Base-by-base conservation (phyloP, 2,888 invertebrate species). In the Mesorhabditis sp. region DNA sequence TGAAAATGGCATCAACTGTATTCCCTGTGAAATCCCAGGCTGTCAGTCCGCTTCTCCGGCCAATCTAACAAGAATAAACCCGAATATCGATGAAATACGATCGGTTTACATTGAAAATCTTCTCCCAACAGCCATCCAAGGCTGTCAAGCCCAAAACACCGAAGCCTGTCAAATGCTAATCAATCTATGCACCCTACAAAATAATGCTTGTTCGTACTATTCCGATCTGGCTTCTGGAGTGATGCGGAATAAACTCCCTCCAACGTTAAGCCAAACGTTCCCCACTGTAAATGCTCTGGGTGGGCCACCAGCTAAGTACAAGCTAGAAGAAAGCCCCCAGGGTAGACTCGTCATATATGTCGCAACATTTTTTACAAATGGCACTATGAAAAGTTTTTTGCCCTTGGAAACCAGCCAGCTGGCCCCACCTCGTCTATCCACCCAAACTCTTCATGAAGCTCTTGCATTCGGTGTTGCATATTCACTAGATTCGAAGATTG, bases 161-260 rank as follows among this genome's bases (percentile, higher is more conserved):
- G n/a, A 50, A 10, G 7, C 58, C n/a, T 50, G 58, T 50, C 58
- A 50, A n/a, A 50, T 50, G 10, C n/a, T 50, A n/a, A 13, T 50
- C 7, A 50, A 50, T 50, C 58, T 50, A n/a, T 50, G 58, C 58
- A 50, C 58, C n/a, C 58, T 50, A 50, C 58, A 50, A n/a, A 50
- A 50, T 13, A 50, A 10, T 13, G 7, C 58, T 50, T 50, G 58
- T 50, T 10, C 10, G 1, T 13, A 13, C n/a, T 50, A 50, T 50
- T 10, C 10, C n/a, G 58, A 50, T 50, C n/a, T 50, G n/a, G 58
- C 58, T 13, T 13, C 10, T n/a, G n/a, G 58, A 0, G n/a, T n/a
- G n/a, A 50, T 50, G 58, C 7, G 58, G 2, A 50, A 50, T 50
- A 10, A 50, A 50, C 7, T 50, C 58, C 58, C 58, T 50, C n/a